Conservation (phyloP, 2,113 vertebrate species). For the Seriola quinqueradiata region DNA sequence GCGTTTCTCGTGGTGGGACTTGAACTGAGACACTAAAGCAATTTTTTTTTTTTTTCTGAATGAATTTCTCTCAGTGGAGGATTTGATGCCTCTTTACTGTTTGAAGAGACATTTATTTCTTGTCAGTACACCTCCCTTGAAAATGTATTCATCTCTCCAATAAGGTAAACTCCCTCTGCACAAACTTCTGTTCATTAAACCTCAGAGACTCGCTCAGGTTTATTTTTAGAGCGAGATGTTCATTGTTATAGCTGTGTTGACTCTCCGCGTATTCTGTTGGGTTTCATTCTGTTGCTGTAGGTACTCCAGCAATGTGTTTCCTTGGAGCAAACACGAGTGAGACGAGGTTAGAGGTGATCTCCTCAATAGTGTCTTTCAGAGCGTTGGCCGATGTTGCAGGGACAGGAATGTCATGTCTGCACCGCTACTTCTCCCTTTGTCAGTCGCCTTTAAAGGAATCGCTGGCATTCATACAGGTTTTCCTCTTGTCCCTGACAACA, state of each 20-base stretch:
- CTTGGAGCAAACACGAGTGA: constrained; percentile 33
- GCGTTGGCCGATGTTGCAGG: neutral
- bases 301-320: constrained; percentile 41
- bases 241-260: constrained; percentile 49
- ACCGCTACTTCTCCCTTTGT: constrained; percentile 43
- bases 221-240: constrained; percentile 67
- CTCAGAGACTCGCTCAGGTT: constrained; percentile 64
- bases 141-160: constrained; percentile 70
- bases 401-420: constrained; percentile 35
- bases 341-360: constrained; percentile 54
- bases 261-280: constrained; percentile 48
- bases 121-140: constrained; percentile 59
- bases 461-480: constrained; percentile 50
- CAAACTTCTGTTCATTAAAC: constrained; percentile 69
- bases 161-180: constrained; percentile 66
- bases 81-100: constrained; percentile 50
- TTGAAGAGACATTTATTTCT: constrained; percentile 61
- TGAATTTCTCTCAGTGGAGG: constrained; percentile 53
- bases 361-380: constrained; percentile 21
- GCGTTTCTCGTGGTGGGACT: constrained; percentile 9
- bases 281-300: constrained; percentile 51
- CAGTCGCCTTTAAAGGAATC: constrained; percentile 46
- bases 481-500: constrained; percentile 2
- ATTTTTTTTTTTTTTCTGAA: constrained; percentile 26
- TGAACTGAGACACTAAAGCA: constrained; percentile 50